These are phyloP conservation scores for Ctena decussata DNA, from an alignment of 2,888 invertebrate species.

Conservation along the genomic window DNA sequence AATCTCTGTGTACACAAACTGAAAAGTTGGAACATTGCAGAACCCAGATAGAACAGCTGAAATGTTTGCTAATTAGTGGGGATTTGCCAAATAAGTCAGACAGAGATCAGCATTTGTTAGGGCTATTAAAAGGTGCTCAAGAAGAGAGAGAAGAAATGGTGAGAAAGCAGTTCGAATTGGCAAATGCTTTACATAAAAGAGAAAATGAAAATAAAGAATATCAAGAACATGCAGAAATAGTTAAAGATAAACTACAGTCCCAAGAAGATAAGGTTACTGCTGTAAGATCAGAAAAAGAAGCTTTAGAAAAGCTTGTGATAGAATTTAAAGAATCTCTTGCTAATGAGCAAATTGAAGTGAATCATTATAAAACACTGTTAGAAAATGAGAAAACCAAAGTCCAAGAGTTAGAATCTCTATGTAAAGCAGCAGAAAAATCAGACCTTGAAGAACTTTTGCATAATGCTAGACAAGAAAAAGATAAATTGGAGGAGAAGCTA, in stretches of 20 bases:
- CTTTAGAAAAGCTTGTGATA: slow-evolving; percentile 91
- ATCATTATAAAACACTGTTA: slow-evolving; percentile 92
- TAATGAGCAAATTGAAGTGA: slow-evolving; percentile 93
- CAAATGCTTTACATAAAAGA: slow-evolving; percentile 89
- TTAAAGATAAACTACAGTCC: slow-evolving; percentile 90
- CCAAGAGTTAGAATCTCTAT: slow-evolving; percentile 88
- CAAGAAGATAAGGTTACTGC: slow-evolving; percentile 92
- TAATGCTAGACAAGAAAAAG: slow-evolving; percentile 90
- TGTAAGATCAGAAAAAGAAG: slow-evolving; percentile 91
- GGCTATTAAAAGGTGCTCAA: slow-evolving; percentile 90
- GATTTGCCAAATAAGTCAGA: slow-evolving; percentile 86
- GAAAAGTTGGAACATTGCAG: slow-evolving; percentile 96
- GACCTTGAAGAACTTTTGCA: slow-evolving; percentile 91
- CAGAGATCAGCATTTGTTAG: slow-evolving; percentile 90
- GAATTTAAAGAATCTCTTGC: slow-evolving; percentile 90
- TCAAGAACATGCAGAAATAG: slow-evolving; percentile 87
- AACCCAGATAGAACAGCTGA: slow-evolving; percentile 94
- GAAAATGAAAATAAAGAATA: slow-evolving; percentile 81
- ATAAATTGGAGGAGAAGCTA: slow-evolving; percentile 89
- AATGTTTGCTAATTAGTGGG: slow-evolving; percentile 89
- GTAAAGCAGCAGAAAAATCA: slow-evolving; percentile 90
- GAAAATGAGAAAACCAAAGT: slow-evolving; percentile 95
- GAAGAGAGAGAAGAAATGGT: slow-evolving; percentile 85
- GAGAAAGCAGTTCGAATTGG: slow-evolving; percentile 93
- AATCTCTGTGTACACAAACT: slow-evolving; percentile 96